Evolutionary conservation across 2,113 vertebrate species (phyloP).

Genomic region (Psephotus haematonotus): DNA sequence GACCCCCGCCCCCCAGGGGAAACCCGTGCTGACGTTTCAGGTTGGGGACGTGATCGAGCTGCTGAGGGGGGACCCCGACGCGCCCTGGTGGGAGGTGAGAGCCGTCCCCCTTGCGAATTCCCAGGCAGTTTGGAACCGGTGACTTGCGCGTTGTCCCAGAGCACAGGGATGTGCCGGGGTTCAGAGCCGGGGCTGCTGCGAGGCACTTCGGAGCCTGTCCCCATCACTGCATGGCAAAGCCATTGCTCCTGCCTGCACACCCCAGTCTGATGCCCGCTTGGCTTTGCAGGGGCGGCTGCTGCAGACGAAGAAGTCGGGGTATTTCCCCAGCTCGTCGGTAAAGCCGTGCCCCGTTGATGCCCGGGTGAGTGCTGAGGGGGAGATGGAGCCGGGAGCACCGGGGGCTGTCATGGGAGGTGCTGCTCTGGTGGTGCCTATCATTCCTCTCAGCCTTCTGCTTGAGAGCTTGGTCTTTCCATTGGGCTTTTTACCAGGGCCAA

Average conservation of each 20-base stretch:
- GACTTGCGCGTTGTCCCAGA: fast-evolving
- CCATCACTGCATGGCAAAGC: background rate
- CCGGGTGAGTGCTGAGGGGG: conserved; percentile 74
- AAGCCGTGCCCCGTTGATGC: conserved; percentile 92
- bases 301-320: conserved; percentile 89
- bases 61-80: conserved; percentile 90
- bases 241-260: fast-evolving
- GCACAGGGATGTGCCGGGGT: fast-evolving
- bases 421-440: fast-evolving
- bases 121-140: background rate
- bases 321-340: conserved; percentile 91
- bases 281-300: conserved; percentile 84
- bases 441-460: background rate
- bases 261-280: background rate
- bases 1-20: conserved; percentile 84
- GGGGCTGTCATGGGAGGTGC: background rate
- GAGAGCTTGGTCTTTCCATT: background rate
- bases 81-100: conserved; percentile 94
- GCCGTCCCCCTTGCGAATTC: fast-evolving
- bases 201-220: background rate
- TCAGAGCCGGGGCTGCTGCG: background rate
- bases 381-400: background rate
- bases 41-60: conserved; percentile 92
- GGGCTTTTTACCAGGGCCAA: background rate
- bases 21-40: conserved; percentile 87